Evolutionary conservation across 2,888 invertebrate genomes (phyloP).

Genomic region (Drosophila merina): DNA sequence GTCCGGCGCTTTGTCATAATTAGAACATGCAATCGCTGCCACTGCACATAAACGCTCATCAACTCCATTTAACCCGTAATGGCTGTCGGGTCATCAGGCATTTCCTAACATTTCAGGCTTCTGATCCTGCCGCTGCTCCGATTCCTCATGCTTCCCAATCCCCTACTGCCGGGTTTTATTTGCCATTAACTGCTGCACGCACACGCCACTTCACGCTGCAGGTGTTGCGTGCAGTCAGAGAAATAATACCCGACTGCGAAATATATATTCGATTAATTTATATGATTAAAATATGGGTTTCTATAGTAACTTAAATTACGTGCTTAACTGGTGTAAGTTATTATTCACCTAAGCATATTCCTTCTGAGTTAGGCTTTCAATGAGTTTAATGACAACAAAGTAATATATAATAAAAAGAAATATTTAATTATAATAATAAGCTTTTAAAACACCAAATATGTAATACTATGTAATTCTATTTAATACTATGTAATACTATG

Average conservation of each 20-base stretch:
- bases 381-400: too few species aligned
- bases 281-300: too few species aligned
- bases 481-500: too few species aligned
- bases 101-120: constrained; percentile 32
- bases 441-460: too few species aligned
- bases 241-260: not conserved
- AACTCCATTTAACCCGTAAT: constrained; percentile 76
- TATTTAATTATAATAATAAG: too few species aligned
- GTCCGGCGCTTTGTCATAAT: constrained; percentile 57
- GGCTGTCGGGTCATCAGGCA: constrained; percentile 44
- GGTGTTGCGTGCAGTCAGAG: not conserved
- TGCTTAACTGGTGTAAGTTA: too few species aligned
- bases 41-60: constrained; percentile 73
- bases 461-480: too few species aligned
- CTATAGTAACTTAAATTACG: too few species aligned
- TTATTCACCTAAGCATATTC: too few species aligned
- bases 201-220: constrained; percentile 34
- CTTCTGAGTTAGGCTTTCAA: too few species aligned
- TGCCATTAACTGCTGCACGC: constrained; percentile 68
- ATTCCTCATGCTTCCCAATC: constrained; percentile 5
- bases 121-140: constrained; percentile 15
- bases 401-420: too few species aligned
- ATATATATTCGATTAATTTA: too few species aligned
- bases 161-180: constrained; percentile 61
- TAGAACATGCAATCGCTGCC: constrained; percentile 52